Base-by-base conservation (phyloP, 2,797 vertebrate species). In the Octomys mimax region DNA sequence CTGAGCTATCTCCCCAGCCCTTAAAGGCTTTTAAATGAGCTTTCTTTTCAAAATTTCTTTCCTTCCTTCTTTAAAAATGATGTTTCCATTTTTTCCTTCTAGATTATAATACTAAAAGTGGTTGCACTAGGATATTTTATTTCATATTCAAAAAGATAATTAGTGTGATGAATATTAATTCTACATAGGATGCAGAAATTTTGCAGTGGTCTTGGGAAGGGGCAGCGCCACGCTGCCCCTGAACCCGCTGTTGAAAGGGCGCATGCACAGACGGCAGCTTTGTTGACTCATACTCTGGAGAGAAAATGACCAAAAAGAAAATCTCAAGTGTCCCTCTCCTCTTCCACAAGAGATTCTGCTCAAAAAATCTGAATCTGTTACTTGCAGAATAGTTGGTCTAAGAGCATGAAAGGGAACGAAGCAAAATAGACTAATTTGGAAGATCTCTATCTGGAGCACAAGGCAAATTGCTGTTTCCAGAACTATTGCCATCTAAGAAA, bases 161-260 rank as follows among this genome's bases (percentile, higher is more conserved):
- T 73, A 42, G 26, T 86, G 5, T 93, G 75, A 87, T 82, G 26
- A 96, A 95, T 96, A 94, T 92, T 94, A 85, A 95, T 73, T 68
- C 18, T 92, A 26, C 2, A 3, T 12, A 68, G 26, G 1, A 61
- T 52, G 22, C 6, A 1, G 11, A 70, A 61, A 87, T 82, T 94
- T 93, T 83, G 87, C 31, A 95, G 77, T 18, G 18, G 10, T 6
- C 36, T 66, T 73, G 71, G 46, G 6, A 71, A n/a, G 61, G 61
- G 31, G 4, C 13, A 36, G 14, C 54, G n/a, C 87, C 70, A 0
- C 9, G 16, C 4, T 9, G 0, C 26, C 3, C n/a, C 46, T 82
- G 39, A 12, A 18, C 73, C 62, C 68, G 26, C 6, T 62, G 22
- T 61, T 66, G 28, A 14, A 36, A 85, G 7, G 2, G 2, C 57